Base-by-base conservation (phyloP, 2,888 invertebrate species). In the Tolmerus cingulatus region DNA sequence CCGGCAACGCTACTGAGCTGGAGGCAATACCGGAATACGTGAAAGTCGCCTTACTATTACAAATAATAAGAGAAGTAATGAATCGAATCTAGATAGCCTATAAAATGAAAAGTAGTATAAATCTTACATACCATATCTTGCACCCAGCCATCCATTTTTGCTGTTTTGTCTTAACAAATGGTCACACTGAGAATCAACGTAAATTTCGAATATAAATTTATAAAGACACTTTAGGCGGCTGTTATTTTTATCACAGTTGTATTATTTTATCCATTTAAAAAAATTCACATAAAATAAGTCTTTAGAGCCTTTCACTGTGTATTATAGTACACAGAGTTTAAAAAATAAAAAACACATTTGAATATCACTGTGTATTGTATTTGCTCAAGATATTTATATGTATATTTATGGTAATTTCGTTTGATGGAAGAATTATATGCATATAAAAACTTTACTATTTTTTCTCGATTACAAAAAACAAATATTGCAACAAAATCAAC, bases 41-140 rank as follows among this genome's bases (percentile, higher is more conserved):
- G 55, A 66, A 66, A 66, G 66, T 8, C 66, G 12, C 66, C 12
- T 66, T 23, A 27, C 3, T 27, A 23, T 23, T 66, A 23, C 66
- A 66, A 66, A 66, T 19, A 23, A 27, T 66, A 19, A 23, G 23
- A 12, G 27, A 19, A 66, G 23, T 19, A 66, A 19, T 14, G 16
- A 76, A 8, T 37, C 19, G 34, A 76, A 76, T 76, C 7, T n/a
- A 12, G 34, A 77, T 77, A n/a, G 40, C 30, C n/a, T 9, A 34
- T 1, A 5, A 51, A 66, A 12, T 1, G 23, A 66, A 66, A 66
- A 66, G 66, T 43, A 4, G 66, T 27, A 27, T 66, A 66, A 66
- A 66, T 66, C 2, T 16, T 51, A 86, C 86, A 77, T 86, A 86
- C 86, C 86, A 86, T 55, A 86, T 86, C 86, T 74, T 86, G 86